Evolutionary conservation across 2,797 vertebrate genomes (phyloP).

Genomic region (Cyprinella venusta): DNA sequence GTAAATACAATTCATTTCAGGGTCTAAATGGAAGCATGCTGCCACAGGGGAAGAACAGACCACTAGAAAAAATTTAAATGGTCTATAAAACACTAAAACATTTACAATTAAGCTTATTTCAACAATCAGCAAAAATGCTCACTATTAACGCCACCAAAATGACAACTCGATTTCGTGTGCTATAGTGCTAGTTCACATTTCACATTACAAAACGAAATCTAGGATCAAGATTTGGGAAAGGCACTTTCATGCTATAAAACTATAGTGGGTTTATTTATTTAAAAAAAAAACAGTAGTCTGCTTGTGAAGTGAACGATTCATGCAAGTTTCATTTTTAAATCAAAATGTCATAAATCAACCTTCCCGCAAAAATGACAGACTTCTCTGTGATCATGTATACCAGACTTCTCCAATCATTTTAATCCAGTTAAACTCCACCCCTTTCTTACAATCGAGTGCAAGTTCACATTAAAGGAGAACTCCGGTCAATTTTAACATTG

Average conservation of each 20-base stretch:
- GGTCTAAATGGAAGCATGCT: slow-evolving; percentile 31
- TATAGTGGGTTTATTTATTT: neutral
- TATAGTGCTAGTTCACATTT: neutral
- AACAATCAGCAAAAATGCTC: neutral
- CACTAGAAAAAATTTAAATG: slow-evolving; percentile 14
- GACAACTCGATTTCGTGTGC: neutral
- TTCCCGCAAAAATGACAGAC: no score
- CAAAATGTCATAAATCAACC: neutral
- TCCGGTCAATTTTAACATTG: no score
- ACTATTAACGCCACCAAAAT: neutral
- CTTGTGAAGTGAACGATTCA: neutral
- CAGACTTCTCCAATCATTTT: neutral
- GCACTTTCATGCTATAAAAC: neutral
- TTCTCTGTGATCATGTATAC: neutral
- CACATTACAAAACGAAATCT: neutral
- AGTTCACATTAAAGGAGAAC: no score
- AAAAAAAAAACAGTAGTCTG: no score
- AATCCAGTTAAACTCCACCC: neutral
- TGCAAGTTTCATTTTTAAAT: neutral
- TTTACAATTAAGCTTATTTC: slow-evolving; percentile 3
- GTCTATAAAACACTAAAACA: slow-evolving; percentile 22
- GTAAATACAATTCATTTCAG: slow-evolving; percentile 48
- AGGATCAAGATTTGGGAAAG: neutral
- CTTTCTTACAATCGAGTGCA: neutral
- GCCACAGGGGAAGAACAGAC: slow-evolving; percentile 33